A percentile compares a stretch with the other conserved stretches of the same genome.
Conservation (phyloP, 2,113 vertebrate genomes). For the Egretta garzetta region DNA sequence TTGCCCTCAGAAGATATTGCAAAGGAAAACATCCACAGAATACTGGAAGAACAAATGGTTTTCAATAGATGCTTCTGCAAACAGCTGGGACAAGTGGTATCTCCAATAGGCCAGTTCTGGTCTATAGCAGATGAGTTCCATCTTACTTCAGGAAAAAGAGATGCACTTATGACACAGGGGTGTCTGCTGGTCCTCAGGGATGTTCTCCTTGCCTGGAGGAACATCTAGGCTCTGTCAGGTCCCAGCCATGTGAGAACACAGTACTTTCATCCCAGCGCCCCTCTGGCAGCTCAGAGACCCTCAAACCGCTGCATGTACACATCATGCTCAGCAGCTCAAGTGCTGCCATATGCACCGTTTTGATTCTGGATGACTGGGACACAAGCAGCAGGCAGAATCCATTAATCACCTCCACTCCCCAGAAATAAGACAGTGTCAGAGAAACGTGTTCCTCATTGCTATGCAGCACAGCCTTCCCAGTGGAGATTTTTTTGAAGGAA, state of each 20-base stretch:
- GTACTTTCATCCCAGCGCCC: not conserved
- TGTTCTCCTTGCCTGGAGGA: not conserved
- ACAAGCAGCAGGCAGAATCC: not conserved
- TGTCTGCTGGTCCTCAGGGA: not conserved
- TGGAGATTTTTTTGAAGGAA: not conserved
- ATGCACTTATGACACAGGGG: accelerated
- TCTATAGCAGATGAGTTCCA: not conserved
- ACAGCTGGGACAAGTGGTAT: not conserved
- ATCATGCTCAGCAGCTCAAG: accelerated
- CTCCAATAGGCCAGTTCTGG: not conserved
- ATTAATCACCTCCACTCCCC: not conserved
- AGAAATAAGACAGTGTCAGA: not conserved
- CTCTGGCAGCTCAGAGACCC: not conserved
- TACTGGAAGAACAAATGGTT: not conserved
- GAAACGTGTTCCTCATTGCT: not conserved
- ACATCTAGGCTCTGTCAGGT: not conserved
- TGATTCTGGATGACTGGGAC: not conserved
- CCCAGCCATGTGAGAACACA: accelerated
- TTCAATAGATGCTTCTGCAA: not conserved
- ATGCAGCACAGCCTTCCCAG: slow-evolving; percentile 4
- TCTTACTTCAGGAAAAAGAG: not conserved
- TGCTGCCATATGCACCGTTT: accelerated
- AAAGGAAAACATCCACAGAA: not conserved
- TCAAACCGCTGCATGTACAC: not conserved
- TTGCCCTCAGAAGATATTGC: not conserved